Base-by-base conservation (phyloP, 2,797 vertebrate genomes). In the Naso thynnoides region DNA sequence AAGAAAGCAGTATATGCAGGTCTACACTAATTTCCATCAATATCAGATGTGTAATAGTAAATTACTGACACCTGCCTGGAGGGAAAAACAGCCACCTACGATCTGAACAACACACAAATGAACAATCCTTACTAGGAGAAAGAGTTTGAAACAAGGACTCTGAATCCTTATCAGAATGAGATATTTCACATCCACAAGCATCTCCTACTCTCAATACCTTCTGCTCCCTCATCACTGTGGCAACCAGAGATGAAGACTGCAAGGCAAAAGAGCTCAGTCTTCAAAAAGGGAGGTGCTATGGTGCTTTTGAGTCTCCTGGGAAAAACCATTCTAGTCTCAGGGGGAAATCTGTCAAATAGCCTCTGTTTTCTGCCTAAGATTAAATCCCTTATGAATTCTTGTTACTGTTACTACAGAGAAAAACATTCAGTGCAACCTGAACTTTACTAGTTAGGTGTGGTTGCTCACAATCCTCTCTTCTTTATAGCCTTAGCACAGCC, bases 11-110 rank as follows among this genome's bases (percentile, higher is more conserved):
- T 36, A 50, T 36, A 67, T 1, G 1, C 77, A 74, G 70, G 58
- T 84, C 55, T 8, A 70, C 59, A 64, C 49, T 85, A 63, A 85
- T 90, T 88, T 86, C 64, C 86, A 88, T 89, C 86, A 84, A 79
- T 82, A 86, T 79, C 60, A 81, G 59, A 81, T 76, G 77, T 78
- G 84, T 83, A 72, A 82, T 45, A 69, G 63, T 78, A 73, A 87
- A 89, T 87, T 80, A 81, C 57, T 42, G 61, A 85, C 53, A 63
- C 2, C 1, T 11, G 60, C 83, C 76, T 27, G 10, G 47, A 77
- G 80, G 79, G 75, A 59, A 63, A 80, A 85, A 68, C 76, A 79
- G 67, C 72, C 74, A 64, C 70, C 73, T 76, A 87, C 44, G 0
- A 39, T 71, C 38, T 53, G 21, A 78, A 62, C 53, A 73, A 58